Percentiles rank a stretch among this genome's conserved stretches.
Conservation (phyloP, 2,888 invertebrate genomes). For the Lepidocyrtoides sp. region DNA sequence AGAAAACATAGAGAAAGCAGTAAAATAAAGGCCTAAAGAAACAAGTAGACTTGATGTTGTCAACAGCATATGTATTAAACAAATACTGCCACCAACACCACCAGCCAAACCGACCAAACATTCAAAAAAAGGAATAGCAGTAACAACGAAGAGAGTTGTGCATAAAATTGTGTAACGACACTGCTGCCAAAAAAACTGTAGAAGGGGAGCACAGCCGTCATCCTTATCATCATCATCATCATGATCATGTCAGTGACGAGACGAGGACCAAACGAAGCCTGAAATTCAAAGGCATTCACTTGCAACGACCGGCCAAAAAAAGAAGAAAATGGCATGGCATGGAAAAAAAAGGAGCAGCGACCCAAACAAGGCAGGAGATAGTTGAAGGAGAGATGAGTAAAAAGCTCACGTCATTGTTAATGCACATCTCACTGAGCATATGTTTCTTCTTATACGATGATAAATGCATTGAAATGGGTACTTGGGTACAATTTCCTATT, state of each 20-base stretch:
- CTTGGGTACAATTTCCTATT: too few species aligned
- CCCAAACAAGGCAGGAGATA: conserved; percentile 9
- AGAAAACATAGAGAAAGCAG: conserved; percentile 13
- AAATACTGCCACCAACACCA: not conserved
- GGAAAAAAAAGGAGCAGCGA: conserved; percentile 35
- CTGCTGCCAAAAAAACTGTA: not conserved
- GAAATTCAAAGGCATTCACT: conserved; percentile 72
- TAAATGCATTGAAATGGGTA: too few species aligned
- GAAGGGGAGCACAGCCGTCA: not conserved
- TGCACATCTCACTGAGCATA: conserved; percentile 64
- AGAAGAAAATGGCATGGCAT: not conserved
- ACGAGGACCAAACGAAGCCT: conserved; percentile 60
- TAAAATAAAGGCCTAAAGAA: not conserved
- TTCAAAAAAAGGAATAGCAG: not conserved
- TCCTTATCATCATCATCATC: not conserved
- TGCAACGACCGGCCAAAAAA: conserved; percentile 33
- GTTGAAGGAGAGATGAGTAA: conserved; percentile 27
- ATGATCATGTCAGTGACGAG: not conserved
- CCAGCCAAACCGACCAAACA: not conserved
- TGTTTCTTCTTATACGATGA: not conserved
- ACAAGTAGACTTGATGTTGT: not conserved
- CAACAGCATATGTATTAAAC: not conserved
- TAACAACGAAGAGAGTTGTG: not conserved
- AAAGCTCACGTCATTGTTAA: conserved; percentile 68
- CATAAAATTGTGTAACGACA: not conserved